These are phyloP conservation scores for Volucella inflata DNA, from an alignment of 2,888 invertebrate species.

Conservation along the genomic window DNA sequence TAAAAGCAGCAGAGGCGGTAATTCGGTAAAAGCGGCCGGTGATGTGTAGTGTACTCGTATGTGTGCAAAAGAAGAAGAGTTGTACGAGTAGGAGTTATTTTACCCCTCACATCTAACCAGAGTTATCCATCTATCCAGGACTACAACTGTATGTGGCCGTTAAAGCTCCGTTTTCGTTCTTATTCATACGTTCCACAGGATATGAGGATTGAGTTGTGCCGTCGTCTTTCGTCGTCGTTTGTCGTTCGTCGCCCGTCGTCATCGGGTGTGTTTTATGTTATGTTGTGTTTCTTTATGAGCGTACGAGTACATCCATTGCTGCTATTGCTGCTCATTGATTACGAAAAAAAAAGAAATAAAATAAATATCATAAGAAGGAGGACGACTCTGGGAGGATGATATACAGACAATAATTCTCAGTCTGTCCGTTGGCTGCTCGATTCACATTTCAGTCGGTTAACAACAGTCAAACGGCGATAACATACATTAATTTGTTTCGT, in stretches of 20 bases:
- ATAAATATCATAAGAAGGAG: constrained; percentile 33
- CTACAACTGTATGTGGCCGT: constrained; percentile 40
- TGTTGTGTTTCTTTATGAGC: constrained; percentile 76
- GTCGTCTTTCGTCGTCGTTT: constrained; percentile 61
- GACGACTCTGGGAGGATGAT: constrained; percentile 75
- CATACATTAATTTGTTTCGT: constrained; percentile 79
- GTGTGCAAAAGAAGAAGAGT: constrained; percentile 71
- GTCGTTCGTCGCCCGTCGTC: constrained; percentile 67
- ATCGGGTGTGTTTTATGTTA: constrained; percentile 75
- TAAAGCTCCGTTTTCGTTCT: constrained; percentile 65
- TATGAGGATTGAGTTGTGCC: constrained; percentile 76
- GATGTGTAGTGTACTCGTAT: constrained; percentile 41
- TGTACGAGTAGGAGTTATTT: constrained; percentile 50
- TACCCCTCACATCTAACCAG: constrained; percentile 67
- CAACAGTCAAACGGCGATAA: constrained; percentile 84
- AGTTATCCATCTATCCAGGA: constrained; percentile 53
- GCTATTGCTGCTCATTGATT: constrained; percentile 72
- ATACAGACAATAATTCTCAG: constrained; percentile 77
- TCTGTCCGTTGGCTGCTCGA: constrained; percentile 72
- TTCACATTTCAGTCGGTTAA: constrained; percentile 82
- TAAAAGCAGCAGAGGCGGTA: constrained; percentile 6
- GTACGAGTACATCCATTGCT: constrained; percentile 65
- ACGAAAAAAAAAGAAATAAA: constrained; percentile 43
- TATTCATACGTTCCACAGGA: constrained; percentile 64
- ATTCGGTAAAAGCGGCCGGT: not conserved